Conservation (phyloP, 2,113 vertebrate species). For the Scatophagus argus region DNA sequence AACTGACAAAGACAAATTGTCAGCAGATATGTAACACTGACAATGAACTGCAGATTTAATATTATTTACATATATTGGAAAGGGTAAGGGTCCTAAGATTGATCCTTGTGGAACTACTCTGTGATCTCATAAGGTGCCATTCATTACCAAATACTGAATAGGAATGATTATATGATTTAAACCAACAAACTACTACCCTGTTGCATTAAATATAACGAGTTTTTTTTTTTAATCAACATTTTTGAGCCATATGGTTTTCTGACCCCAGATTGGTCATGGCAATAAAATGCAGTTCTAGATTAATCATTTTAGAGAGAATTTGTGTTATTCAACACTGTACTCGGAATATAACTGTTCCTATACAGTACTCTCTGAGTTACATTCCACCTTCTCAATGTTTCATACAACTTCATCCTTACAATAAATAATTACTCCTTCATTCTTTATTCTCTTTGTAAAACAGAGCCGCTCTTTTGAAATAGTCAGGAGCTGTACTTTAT, state of each 20-base stretch:
- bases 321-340: background rate
- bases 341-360: conserved; percentile 1
- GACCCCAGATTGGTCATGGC: background rate
- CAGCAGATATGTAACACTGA: background rate
- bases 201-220: background rate
- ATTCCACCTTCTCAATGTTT: conserved; percentile 29
- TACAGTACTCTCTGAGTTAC: conserved; percentile 19
- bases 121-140: background rate
- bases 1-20: background rate
- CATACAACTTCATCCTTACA: conserved; percentile 27
- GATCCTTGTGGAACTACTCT: background rate
- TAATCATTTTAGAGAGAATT: background rate
- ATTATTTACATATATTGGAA: background rate
- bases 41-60: background rate
- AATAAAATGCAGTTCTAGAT: background rate
- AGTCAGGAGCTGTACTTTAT: conserved; percentile 55
- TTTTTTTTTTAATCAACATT: too few species aligned
- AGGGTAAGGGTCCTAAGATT: background rate
- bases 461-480: conserved; percentile 52
- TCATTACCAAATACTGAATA: background rate
- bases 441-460: conserved; percentile 42
- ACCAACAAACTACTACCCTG: background rate
- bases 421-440: conserved; percentile 34
- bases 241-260: background rate
- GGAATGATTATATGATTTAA: background rate